Evolutionary conservation across 2,113 vertebrate species (phyloP), one percentile per base, ranked within the genome.

Genomic region (Sander lucioperca): DNA sequence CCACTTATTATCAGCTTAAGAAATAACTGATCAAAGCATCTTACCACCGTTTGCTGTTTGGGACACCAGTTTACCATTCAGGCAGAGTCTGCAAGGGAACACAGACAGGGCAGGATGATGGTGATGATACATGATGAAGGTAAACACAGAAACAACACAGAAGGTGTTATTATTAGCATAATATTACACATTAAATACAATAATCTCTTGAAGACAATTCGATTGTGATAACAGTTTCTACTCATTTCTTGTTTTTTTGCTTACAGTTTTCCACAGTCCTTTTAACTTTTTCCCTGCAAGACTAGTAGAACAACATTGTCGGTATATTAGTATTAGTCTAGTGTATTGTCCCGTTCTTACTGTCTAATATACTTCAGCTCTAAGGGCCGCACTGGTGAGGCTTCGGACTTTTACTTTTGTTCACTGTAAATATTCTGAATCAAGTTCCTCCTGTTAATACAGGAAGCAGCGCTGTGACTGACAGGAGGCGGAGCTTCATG

Each of bases 31-130:
- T 25, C 1, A 3, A 56, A 63, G 19, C 19, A 1, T 92, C 95
- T 93, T 82, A 97, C 97, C 95, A 51, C 77, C 80, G n/a, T 84
- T 87, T 85, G 86, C 71, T 77, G 94, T 95, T 51, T 97, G 96
- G 83, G 96, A 96, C 76, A 94, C 95, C 93, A 99, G 96, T 90
- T 96, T 85, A 53, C 98, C 98, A 76, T 97, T 95, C 80, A 92
- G 94, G 90, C 98, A 99, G 74, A 97, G 93, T 93, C 98, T 99
- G 91, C 33, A 92, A 89, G 1, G 69, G 75, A 63, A 75, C 36
- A 88, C 13, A 80, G 16, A 78, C 36, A 74, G 1, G 39, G 59
- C 14, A 25, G 19, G 15, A 47, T 0, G 14, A 19, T 6, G 59
- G 57, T 14, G 39, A 45, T 3, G 14, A 72, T 9, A 57, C 2